Evolutionary conservation across 1,140 invertebrate genomes (phyloP), one percentile per base, ranked within the genome.

Genomic region (Cherax destructor): DNA sequence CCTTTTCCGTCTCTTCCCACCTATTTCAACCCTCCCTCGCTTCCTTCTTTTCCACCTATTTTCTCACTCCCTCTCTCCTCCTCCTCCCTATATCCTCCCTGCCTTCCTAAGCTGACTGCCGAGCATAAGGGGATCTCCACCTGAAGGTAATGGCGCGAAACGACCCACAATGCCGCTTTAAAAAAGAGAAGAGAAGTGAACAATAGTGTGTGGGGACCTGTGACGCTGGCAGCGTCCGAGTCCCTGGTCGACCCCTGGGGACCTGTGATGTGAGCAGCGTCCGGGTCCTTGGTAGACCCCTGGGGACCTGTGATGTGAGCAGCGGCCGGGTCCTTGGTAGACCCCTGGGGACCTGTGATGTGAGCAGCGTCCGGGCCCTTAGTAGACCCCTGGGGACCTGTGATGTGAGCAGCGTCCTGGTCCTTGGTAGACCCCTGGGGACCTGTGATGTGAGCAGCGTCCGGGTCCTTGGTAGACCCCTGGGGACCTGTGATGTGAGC

Each of bases 121-220:
- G 81, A 81, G 83, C 88, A 85, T 90, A 90, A 90, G 88, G 88
- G 88, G 88, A 90, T 90, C 88, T 90, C 83, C 81, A 90, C 84
- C 88, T 85, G 88, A 84, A 84, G 88, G 88, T 90, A 90, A 90
- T 90, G 88, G 88, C 88, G 88, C 88, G 88, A 90, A 90, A 77
- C 80, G 88, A 84, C 88, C 88, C 88, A 90, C 88, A 90, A 90
- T 90, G 88, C 81, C 81, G 88, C 81, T 90, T 90, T 78, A 90
- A 90, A 90, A 90, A 56, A 56, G 52, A 90, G 83, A 84, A 77
- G 88, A 90, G 74, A 83, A 84, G 72, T 69, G 88, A 90, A 90
- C 88, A 90, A 90, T 90, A 80, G 81, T 49, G 81, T 85, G 77
- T 78, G 88, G 30, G 88, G 69, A 41, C 69, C 81, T 69, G 88